These are phyloP conservation scores for Cossypha dichroa DNA, from an alignment of 2,797 vertebrate species.

Conservation along the genomic window DNA sequence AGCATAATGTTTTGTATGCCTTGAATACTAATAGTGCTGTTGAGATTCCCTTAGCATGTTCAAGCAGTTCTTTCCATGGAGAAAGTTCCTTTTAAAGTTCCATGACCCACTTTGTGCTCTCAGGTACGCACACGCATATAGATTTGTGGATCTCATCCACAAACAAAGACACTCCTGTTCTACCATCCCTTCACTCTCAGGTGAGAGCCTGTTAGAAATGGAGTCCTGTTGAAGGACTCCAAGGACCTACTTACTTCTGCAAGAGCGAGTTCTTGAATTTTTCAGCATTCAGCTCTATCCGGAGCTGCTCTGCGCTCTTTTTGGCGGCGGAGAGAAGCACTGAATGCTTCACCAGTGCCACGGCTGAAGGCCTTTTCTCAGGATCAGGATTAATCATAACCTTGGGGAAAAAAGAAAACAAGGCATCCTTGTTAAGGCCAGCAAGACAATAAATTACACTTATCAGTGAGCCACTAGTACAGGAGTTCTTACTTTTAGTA, in stretches of 20 bases:
- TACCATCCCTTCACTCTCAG: not conserved
- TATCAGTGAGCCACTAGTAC: not conserved
- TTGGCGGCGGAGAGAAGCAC: constrained; percentile 90
- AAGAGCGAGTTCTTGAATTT: constrained; percentile 97
- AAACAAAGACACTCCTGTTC: not conserved
- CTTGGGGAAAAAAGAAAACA: constrained; percentile 69
- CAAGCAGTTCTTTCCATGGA: not conserved
- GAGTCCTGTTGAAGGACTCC: not conserved
- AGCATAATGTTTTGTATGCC: not conserved
- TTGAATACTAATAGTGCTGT: not conserved
- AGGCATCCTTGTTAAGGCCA: not conserved
- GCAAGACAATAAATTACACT: not conserved
- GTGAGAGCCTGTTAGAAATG: not conserved
- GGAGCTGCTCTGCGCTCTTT: constrained; percentile 95
- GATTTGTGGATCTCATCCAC: not conserved
- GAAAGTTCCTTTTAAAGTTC: not conserved
- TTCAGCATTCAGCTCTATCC: constrained; percentile 94
- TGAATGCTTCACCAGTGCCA: constrained; percentile 87
- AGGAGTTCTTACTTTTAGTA: constrained; percentile 86
- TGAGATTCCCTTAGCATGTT: not conserved
- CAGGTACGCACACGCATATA: not conserved
- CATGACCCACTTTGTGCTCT: not conserved
- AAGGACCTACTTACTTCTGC: constrained; percentile 86
- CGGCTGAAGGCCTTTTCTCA: constrained; percentile 87
- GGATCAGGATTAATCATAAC: constrained; percentile 94